Base-by-base conservation (phyloP, 30 jellyfish, hydroid and myxozoan genomes). In the Calvadosia cruxmelitensis region DNA sequence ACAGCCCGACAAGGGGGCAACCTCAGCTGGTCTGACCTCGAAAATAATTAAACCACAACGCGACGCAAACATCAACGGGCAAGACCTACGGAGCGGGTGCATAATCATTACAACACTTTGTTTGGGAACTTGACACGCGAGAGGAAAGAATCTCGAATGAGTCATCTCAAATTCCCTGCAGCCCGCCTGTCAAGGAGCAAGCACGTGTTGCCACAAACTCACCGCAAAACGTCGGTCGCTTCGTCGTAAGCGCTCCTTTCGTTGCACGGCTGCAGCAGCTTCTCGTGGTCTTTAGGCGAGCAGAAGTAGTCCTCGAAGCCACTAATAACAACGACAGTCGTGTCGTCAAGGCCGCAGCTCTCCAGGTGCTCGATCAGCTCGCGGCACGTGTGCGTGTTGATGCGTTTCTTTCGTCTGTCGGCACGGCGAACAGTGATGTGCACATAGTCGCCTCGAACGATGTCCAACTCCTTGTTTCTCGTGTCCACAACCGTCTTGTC, bases 221-320 rank as follows among this genome's bases (percentile, higher is more conserved):
- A 89, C 98, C 98, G 68, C 31, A 89, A 52, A 33, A 77, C 68
- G 23, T 77, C 76, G 53, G 81, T 70, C 65, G 63, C 78, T 63
- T 78, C 82, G 30, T 89, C 92, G 72, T 81, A 81, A 5, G 57
- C 10, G 57, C 77, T 94, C 12, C 69, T 34, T 25, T 84, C 75
- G 24, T 85, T 65, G 2, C 91, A 66, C 15, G 65, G 48, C 52
- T 76, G 71, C 31, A 81, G 23, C 52, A 89, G 48, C 30, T 81
- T 76, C 48, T 77, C 93, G 66, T 76, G 70, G 35, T 82, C 84
- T 68, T 57, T 69, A 20, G 80, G 66, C 1, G 89, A 76, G 5
- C 93, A 67, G 64, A 89, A 89, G 72, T 75, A 81, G 2, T 89
- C 98, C 48, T 89, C 98, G 23, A 81, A 31, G 0, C 98, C 98